Percentiles rank a stretch among this genome's conserved stretches.
Conservation (phyloP, 2,888 invertebrate species). For the Steinernema hermaphroditum region DNA sequence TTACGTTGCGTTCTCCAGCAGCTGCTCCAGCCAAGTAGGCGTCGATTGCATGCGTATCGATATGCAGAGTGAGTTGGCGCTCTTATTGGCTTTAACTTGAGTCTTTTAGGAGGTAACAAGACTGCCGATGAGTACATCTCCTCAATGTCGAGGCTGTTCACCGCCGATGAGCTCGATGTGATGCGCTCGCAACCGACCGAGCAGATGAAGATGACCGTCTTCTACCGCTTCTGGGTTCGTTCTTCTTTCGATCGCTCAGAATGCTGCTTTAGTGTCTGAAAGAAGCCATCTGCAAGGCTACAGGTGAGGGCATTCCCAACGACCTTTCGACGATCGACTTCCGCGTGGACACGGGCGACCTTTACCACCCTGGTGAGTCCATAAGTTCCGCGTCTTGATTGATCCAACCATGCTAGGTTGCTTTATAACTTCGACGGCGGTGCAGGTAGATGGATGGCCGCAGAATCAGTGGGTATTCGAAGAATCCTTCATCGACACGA, state of each 20-base stretch:
- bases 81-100: not conserved
- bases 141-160: constrained; percentile 61
- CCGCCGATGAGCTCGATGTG: constrained; percentile 57
- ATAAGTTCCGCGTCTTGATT: not conserved
- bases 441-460: constrained; percentile 55
- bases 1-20: constrained; percentile 64
- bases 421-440: constrained; percentile 60
- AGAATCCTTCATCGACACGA: constrained; percentile 61
- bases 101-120: constrained; percentile 45
- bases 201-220: constrained; percentile 65
- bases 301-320: constrained; percentile 65
- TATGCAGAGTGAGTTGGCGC: constrained; percentile 46
- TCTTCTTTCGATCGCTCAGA: not conserved
- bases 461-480: constrained; percentile 64
- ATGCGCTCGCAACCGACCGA: constrained; percentile 64
- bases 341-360: constrained; percentile 53
- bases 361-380: constrained; percentile 56
- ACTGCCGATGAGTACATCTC: constrained; percentile 65
- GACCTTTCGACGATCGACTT: constrained; percentile 64
- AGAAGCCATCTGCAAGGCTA: constrained; percentile 66
- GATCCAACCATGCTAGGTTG: constrained; percentile 41
- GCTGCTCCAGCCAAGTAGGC: constrained; percentile 60
- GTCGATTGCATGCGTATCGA: constrained; percentile 66
- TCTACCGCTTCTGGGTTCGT: constrained; percentile 65
- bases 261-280: constrained; percentile 63